These are phyloP conservation scores for Syngnathoides biaculeatus DNA, from an alignment of 2,113 vertebrate genomes.

Conservation along the genomic window DNA sequence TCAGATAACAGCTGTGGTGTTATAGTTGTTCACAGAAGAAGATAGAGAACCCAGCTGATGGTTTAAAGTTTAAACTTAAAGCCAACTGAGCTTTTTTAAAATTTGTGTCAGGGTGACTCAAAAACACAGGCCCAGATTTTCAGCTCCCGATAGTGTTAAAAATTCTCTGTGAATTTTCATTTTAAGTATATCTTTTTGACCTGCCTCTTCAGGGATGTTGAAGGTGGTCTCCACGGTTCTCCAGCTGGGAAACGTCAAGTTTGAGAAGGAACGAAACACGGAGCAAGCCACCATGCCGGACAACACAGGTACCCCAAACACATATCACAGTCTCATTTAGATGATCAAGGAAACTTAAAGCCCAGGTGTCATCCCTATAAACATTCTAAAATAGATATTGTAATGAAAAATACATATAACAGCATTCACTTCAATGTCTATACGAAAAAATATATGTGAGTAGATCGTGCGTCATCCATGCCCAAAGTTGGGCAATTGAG, in stretches of 20 bases:
- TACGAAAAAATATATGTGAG: too few species aligned
- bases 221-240: slow-evolving; percentile 90
- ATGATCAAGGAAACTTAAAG: background rate
- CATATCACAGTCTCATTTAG: background rate
- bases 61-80: background rate
- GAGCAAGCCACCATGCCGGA: slow-evolving; percentile 96
- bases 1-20: background rate
- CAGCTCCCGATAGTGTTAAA: background rate
- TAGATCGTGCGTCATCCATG: too few species aligned
- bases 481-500: too few species aligned
- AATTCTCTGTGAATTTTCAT: background rate
- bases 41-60: background rate
- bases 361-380: too few species aligned
- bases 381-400: too few species aligned
- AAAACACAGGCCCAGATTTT: background rate
- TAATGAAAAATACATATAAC: too few species aligned
- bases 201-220: slow-evolving; percentile 77
- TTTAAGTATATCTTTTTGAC: background rate
- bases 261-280: slow-evolving; percentile 93
- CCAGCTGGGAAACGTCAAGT: slow-evolving; percentile 89
- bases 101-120: background rate
- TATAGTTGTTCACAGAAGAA: background rate
- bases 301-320: slow-evolving; percentile 78
- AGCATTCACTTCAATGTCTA: too few species aligned
- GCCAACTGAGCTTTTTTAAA: background rate